Conservation (phyloP, 2,113 vertebrate genomes). For the Typhlomys cinereus region DNA sequence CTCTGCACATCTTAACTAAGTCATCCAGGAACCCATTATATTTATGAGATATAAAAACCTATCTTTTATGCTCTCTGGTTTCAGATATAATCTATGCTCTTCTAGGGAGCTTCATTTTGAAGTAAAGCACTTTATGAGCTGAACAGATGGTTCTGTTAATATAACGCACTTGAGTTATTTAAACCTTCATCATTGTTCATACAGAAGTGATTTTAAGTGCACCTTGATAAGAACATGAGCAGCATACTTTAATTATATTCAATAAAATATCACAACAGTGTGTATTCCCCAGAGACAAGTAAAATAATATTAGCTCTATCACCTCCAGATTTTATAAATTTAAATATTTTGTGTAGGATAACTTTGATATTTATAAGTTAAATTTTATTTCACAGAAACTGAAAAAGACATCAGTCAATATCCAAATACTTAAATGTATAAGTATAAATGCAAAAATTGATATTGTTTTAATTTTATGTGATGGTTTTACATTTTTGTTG, state of each 20-base stretch:
- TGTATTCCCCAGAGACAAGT: not conserved
- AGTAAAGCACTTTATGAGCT: conserved; percentile 39
- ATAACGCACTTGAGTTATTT: conserved; percentile 54
- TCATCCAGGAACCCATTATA: conserved; percentile 17
- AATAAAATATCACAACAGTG: conserved; percentile 63
- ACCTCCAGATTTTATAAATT: conserved; percentile 33
- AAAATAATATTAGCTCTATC: conserved; percentile 50
- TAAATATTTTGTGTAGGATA: not conserved
- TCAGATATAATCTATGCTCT: conserved; percentile 41
- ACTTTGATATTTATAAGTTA: conserved; percentile 42
- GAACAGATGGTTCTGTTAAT: conserved; percentile 63
- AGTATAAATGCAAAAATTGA: not conserved
- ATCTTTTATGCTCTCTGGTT: not conserved
- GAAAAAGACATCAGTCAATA: not conserved
- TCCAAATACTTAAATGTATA: not conserved
- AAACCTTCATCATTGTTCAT: conserved; percentile 59
- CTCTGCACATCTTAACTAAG: not conserved
- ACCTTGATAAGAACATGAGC: conserved; percentile 53
- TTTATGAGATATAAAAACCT: conserved; percentile 13
- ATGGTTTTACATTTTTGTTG: not conserved
- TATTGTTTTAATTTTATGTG: not conserved
- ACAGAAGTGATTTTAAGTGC: conserved; percentile 48
- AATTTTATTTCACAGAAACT: not conserved
- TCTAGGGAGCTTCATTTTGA: conserved; percentile 17
- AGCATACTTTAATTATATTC: conserved; percentile 60